Base-by-base conservation (phyloP, 2,888 invertebrate genomes). In the Lottia scabra region DNA sequence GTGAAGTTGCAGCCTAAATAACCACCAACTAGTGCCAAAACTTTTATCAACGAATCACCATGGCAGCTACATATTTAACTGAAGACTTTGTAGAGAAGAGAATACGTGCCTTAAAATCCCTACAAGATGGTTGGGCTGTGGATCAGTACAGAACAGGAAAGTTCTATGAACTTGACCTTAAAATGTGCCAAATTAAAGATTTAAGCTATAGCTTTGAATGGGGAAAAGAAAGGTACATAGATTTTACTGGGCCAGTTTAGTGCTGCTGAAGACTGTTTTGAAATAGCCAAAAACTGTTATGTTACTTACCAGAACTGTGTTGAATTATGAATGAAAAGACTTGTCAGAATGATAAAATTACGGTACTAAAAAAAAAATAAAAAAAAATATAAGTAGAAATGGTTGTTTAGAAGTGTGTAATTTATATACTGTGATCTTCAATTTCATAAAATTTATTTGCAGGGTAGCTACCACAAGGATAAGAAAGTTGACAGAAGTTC, bases 101-200 rank as follows among this genome's bases (percentile, higher is more conserved):
- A 56, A 64, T 74, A 13, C 65, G 56, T 23, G 68, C 73, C 26
- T 71, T 80, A 15, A 69, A 75, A 10, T 62, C 74, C n/a, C 71
- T 83, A 5, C 80, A 82, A 1, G 72, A 76, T 13, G 75, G 73
- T 45, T 86, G 86, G 86, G 78, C 75, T 43, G 75, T 85, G 46
- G 82, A 83, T 6, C 19, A 23, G 3, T 56, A 56, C 56, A 43
- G 71, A 0, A 68, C 67, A 48, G 83, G 83, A 45, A 75, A 81
- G 27, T 81, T 76, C 68, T 87, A 80, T 75, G 80, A 84, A 65
- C 78, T 87, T 6, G 85, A 87, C 68, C 75, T 87, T n/a, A 85
- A 85, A 73, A 87, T 87, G 87, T 85, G 86, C 72, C 85, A 86
- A 70, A 73, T 87, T 13, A 80, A 79, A 70, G 63, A 78, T 16